Evolutionary conservation across 2,113 vertebrate species (phyloP).

Genomic region (Brachypodius melanocephalos): DNA sequence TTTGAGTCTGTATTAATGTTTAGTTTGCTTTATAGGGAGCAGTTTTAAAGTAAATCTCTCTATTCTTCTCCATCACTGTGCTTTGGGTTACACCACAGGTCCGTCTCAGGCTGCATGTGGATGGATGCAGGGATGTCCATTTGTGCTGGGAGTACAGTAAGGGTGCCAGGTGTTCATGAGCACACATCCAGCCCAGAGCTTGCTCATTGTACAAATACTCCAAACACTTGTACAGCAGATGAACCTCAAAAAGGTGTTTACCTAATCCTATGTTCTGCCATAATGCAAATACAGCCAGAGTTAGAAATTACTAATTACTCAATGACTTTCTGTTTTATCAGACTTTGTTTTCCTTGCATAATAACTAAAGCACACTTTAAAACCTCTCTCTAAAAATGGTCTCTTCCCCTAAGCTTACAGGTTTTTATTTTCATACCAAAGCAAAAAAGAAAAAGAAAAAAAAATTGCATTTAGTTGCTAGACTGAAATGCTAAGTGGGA

Average conservation of each 20-base stretch:
- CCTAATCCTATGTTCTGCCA: neutral
- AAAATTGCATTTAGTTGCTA: neutral
- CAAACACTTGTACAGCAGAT: neutral
- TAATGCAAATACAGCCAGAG: accelerated
- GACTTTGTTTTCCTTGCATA: accelerated
- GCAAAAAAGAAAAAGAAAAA: accelerated
- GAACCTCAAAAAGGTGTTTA: neutral
- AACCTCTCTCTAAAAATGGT: accelerated
- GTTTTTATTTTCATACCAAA: neutral
- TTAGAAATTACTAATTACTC: neutral
- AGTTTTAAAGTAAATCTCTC: neutral
- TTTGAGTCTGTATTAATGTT: accelerated
- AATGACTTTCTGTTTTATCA: neutral
- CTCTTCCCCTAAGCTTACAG: neutral
- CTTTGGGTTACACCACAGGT: neutral
- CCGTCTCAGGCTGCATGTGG: neutral
- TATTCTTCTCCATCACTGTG: neutral
- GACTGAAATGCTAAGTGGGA: neutral
- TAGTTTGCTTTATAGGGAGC: neutral
- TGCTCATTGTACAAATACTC: neutral
- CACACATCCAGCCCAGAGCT: neutral
- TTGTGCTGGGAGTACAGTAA: neutral
- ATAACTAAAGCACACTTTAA: neutral
- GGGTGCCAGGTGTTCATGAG: neutral
- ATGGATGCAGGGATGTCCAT: too few relatives aligned